Conservation (phyloP, 2,113 vertebrate species). For the Vidua macroura region DNA sequence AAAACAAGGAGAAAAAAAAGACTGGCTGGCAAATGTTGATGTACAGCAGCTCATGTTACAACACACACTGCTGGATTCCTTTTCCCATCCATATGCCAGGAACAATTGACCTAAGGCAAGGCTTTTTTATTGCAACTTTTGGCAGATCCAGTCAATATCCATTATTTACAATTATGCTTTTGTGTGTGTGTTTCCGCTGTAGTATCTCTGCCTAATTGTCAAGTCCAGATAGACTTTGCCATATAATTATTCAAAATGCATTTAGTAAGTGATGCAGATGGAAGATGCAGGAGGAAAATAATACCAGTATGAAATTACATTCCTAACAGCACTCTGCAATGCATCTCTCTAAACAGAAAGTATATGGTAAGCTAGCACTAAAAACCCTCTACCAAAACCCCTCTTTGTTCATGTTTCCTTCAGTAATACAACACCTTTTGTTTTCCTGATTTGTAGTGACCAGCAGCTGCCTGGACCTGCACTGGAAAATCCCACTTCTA, state of each 20-base stretch:
- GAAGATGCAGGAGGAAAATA: neutral
- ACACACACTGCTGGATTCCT: neutral
- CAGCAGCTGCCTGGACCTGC: neutral
- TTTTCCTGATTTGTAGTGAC: neutral
- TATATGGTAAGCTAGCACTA: neutral
- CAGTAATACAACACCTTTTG: neutral
- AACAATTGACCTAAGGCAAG: conserved; percentile 27
- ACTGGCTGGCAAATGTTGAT: neutral
- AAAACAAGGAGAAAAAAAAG: neutral
- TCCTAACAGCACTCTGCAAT: neutral
- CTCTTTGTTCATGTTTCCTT: neutral
- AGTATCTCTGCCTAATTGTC: neutral
- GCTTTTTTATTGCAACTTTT: conserved; percentile 21
- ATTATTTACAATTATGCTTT: neutral
- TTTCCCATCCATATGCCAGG: conserved; percentile 8
- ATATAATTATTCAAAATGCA: conserved; percentile 11
- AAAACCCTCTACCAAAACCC: neutral
- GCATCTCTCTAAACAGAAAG: neutral
- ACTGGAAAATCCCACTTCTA: neutral
- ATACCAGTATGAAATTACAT: neutral
- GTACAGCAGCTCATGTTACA: neutral
- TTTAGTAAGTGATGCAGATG: conserved; percentile 2
- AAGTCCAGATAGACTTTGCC: neutral
- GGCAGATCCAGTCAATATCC: conserved; percentile 18
- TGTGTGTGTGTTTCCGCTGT: neutral